Base-by-base conservation (phyloP, 2,888 invertebrate species). In the Melipona beecheii region DNA sequence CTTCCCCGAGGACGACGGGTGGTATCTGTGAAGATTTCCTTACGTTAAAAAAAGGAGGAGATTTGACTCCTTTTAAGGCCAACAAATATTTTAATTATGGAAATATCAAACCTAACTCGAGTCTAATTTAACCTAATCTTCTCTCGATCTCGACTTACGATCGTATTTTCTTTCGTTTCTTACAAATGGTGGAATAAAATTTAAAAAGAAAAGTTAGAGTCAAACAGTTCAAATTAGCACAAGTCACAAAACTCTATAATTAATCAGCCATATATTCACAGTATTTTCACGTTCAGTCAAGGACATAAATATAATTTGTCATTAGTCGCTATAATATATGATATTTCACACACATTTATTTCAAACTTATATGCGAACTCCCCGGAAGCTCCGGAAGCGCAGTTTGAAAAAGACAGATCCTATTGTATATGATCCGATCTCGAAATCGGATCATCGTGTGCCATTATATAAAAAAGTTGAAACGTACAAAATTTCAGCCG, bases 391-490 rank as follows among this genome's bases (percentile, higher is more conserved):
- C 6, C 6, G 36, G 43, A 36, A 36, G n/a, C 50, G 19, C 9
- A 27, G 5, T 15, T 50, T 11, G 43, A 58, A 49, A 69, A 31
- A 27, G 31, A 31, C 19, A 36, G 36, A 65, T 65, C 50, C 50
- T 11, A 64, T 31, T 21, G 27, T 19, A 19, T 65, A n/a, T 66
- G 69, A 69, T 69, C 49, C 70, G 58, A 75, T 71, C 52, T 21
- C 50, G n/a, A 52, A 76, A 71, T 76, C 52, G 65, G 66, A 76
- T 76, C 76, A 71, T 64, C 76, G 52, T 17, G 24, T 58, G 9
- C 56, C 21, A 54, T 75, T 62, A 56, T 49, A 13, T 36, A 50
- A 17, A 36, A 70, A 65, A 49, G 65, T 71, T 73, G n/a, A 5
- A 43, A 27, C 56, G 50, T 69, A 56, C 50, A 50, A 43, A 43